Evolutionary conservation across 2,113 vertebrate species (phyloP), one percentile per base, ranked within the genome.

Genomic region (Labeo rohita): DNA sequence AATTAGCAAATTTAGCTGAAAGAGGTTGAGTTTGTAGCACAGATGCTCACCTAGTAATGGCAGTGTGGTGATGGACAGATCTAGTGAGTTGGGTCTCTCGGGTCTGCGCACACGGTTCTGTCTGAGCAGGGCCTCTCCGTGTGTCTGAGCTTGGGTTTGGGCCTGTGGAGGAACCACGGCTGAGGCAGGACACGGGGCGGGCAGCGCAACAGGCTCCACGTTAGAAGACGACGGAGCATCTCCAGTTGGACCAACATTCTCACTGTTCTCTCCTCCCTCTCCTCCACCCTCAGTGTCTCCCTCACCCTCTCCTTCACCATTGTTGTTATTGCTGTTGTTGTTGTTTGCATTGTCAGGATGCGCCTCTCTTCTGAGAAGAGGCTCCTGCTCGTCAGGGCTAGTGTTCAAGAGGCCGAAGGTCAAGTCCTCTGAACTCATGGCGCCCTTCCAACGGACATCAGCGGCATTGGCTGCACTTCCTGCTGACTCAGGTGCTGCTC

Each of bases 331-430:
- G 23, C 92, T 93, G 91, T 97, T 96, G 92, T 95, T 96, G 94
- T 95, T 96, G 91, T 96, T 96, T 90, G 94, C 92, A 81, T 94
- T 96, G 76, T 94, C 96, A 66, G 92, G 94, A 89, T 95, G 94
- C 2, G 63, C 91, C 84, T 97, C 96, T 83, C 96, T 94, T 88
- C 95, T 92, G 88, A 99, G 87, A 90, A 99, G 91, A 1, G 98
- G 98, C 68, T 97, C 96, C 1, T 98, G 96, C 85, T 99, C 98
- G 28, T 99, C 98, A 0, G 97, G 97, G 45, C 97, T 99, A 68
- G 96, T 96, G 84, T 97, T 97, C 85, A 99, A 96, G 15, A 92
- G 86, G 78, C 95, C 96, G 80, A 96, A 92, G 12, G 94, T 94
- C 45, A 94, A 91, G n/a, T 97, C 97, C 81, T 96, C 96, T 6